Percentiles rank a stretch among this genome's conserved stretches.
Evolutionary conservation across 1,140 invertebrate genomes (phyloP).

Genomic region (Phenacoccus solenopsis): DNA sequence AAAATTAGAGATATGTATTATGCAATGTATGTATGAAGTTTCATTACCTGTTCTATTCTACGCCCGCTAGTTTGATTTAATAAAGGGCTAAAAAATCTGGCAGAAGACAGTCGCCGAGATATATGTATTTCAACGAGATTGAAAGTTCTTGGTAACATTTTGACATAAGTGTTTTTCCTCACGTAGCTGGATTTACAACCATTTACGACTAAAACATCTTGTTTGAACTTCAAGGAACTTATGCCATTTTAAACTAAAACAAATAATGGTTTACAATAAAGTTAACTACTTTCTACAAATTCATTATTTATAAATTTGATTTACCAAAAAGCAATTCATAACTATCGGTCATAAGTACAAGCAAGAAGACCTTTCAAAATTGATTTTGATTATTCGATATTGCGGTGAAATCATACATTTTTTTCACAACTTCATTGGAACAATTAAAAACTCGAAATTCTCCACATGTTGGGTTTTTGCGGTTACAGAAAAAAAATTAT

Average conservation of each 20-base stretch:
- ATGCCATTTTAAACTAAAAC: no score
- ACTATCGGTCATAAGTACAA: not conserved
- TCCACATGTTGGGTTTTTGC: not conserved
- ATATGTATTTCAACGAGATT: not conserved
- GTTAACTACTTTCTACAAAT: no score
- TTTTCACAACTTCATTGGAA: not conserved
- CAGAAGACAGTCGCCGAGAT: not conserved
- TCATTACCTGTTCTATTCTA: not conserved
- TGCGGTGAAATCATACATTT: not conserved
- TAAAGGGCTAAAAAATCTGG: not conserved
- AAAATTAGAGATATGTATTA: no score
- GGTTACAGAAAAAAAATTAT: not conserved
- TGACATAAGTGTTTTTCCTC: not conserved
- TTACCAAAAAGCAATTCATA: not conserved
- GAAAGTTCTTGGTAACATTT: not conserved
- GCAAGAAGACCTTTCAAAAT: not conserved
- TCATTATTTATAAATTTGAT: not conserved
- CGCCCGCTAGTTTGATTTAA: not conserved
- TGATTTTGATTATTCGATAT: not conserved
- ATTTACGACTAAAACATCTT: not conserved
- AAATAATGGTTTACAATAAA: no score
- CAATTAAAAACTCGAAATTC: not conserved
- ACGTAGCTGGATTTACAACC: not conserved
- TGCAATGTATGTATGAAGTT: no score
- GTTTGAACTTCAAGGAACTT: not conserved